phyloP scores from a whole-genome alignment of 2,888 invertebrate genomes.

The Heliconius erato region DNA sequence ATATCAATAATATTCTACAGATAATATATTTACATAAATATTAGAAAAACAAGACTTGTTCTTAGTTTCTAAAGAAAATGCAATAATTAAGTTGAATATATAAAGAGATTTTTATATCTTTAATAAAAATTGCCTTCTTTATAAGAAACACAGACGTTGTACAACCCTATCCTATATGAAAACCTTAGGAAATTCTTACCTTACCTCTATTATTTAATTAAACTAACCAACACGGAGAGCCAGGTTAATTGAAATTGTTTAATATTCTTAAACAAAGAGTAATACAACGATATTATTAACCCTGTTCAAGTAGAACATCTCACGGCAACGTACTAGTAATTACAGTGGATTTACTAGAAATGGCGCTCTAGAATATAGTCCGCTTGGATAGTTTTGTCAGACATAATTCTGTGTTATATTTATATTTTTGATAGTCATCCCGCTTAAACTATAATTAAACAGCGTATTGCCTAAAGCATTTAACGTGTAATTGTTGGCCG shows the following conservation, averaged over 20 bases:
- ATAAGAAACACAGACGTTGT: not conserved
- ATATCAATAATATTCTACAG: no score
- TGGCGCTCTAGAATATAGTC: constrained; percentile 31
- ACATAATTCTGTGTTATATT: constrained; percentile 16
- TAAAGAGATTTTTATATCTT: no score
- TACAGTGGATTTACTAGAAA: constrained; percentile 51
- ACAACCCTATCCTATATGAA: constrained; percentile 58
- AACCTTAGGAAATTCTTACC: constrained; percentile 59
- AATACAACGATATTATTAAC: constrained; percentile 72
- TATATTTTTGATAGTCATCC: constrained; percentile 36
- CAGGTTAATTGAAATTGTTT: constrained; percentile 81
- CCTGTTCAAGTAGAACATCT: constrained; percentile 60
- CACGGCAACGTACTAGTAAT: constrained; percentile 60
- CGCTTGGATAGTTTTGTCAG: constrained; percentile 28
- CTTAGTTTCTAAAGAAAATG: no score
- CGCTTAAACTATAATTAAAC: constrained; percentile 32
- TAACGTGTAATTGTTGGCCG: constrained; percentile 7
- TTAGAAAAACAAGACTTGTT: no score
- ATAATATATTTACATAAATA: no score
- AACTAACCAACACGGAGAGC: constrained; percentile 74
- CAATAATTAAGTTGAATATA: no score
- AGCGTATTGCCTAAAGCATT: constrained; percentile 32
- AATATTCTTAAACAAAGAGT: constrained; percentile 65
- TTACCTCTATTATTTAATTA: constrained; percentile 82
- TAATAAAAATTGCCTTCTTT: not conserved